Conservation (phyloP, 2,888 invertebrate genomes). For the Sussaba pulchella region DNA sequence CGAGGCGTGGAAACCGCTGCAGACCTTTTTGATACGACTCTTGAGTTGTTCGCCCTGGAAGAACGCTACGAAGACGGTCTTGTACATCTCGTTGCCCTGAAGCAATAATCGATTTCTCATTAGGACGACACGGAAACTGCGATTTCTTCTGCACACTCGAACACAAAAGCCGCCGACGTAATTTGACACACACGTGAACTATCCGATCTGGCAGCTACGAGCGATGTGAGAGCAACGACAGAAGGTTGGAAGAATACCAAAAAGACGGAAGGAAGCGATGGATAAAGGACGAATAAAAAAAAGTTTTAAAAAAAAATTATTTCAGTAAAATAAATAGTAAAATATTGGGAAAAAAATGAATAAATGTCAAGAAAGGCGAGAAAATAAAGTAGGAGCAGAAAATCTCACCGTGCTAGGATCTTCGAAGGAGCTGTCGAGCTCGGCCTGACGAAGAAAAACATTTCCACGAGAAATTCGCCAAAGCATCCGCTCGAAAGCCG, state of each 20-base stretch:
- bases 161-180: not conserved
- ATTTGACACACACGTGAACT: slow-evolving; percentile 7
- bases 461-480: slow-evolving; percentile 97
- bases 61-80: slow-evolving; percentile 95
- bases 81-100: slow-evolving; percentile 94
- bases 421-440: slow-evolving; percentile 92
- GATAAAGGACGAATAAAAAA: slow-evolving; percentile 9
- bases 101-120: slow-evolving; percentile 58
- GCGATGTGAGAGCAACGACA: not conserved
- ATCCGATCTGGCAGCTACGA: slow-evolving; percentile 34
- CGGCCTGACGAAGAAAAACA: slow-evolving; percentile 94
- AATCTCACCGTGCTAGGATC: slow-evolving; percentile 92
- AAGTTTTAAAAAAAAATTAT: no score
- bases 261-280: slow-evolving; percentile 32
- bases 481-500: slow-evolving; percentile 96
- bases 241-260: slow-evolving; percentile 26
- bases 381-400: no score
- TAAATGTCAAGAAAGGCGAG: slow-evolving; percentile 18
- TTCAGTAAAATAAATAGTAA: no score
- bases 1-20: slow-evolving; percentile 96
- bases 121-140: slow-evolving; percentile 18
- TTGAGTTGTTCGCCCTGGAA: slow-evolving; percentile 97
- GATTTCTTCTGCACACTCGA: not conserved
- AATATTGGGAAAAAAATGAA: slow-evolving; percentile 1
- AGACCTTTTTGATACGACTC: slow-evolving; percentile 95